Evolutionary conservation across 1,140 invertebrate species (phyloP), one percentile per base, ranked within the genome.

Genomic region (Tetranychus urticae): DNA sequence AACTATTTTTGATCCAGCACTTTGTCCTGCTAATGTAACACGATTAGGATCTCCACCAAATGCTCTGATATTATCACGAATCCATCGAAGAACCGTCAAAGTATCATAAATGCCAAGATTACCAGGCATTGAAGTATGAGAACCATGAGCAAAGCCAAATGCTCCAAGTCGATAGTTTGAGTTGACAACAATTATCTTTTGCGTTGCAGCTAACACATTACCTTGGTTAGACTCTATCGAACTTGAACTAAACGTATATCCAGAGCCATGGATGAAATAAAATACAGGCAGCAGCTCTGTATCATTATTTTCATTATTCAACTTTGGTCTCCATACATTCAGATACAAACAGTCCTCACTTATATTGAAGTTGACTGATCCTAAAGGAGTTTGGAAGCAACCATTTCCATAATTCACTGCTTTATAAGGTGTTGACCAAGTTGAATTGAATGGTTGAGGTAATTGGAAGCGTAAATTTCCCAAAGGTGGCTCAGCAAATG

Each of bases 261-360:
- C 89, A 42, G 92, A 92, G 45, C 92, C 92, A 72, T 88, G 97
- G 63, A 97, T 84, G 91, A 90, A 97, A 39, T 96, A 80, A 81
- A 96, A 82, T n/a, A 96, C 89, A 23, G 89, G 68, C 64, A 63
- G 67, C 62, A 54, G 67, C 66, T 61, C 69, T 34, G 72, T 71
- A 50, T 68, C 61, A n/a, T 68, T 71, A 42, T 0, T 42, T 69
- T 81, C 76, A 6, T 1, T 10, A 42, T 42, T 42, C 5, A 42
- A 5, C 39, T 6, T 1, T 1, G 90, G 89, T 63, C 81, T 71
- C 77, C 77, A 81, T 1, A 97, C 85, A 72, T 91, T 96, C 61
- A 97, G 78, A 72, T 91, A 93, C n/a, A 97, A 80, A 72, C 93
- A 97, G 74, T 97, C 91, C 77, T 97, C 93, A 66, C 80, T 86